Conservation (phyloP, 2,113 vertebrate species). For the Isurus oxyrinchus region DNA sequence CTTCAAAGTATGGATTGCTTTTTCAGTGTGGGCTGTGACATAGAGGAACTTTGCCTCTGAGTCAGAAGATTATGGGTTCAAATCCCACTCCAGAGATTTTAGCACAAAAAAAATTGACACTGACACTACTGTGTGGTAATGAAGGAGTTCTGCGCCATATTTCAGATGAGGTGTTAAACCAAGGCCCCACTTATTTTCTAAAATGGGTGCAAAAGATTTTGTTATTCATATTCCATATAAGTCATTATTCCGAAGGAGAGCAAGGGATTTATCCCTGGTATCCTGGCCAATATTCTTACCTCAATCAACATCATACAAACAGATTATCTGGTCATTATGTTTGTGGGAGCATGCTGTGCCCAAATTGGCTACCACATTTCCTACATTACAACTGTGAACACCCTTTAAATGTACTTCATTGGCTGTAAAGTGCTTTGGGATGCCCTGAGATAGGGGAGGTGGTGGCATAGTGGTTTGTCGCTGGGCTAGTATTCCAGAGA, state of each 20-base stretch:
- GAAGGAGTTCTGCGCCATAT: too few species aligned
- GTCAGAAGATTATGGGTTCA: too few species aligned
- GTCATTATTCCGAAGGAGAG: neutral
- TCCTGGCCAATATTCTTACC: neutral
- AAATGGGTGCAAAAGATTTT: neutral
- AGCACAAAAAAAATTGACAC: too few species aligned
- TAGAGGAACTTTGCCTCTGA: neutral
- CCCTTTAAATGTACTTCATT: neutral
- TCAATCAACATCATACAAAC: neutral
- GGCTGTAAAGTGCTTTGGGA: neutral
- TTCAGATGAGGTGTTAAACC: neutral
- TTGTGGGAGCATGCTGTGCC: neutral
- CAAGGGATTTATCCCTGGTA: neutral
- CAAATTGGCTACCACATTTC: neutral
- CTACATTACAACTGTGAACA: neutral
- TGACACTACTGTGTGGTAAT: too few species aligned
- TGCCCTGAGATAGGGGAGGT: neutral
- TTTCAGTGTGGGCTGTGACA: neutral
- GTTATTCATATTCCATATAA: neutral
- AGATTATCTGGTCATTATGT: neutral
- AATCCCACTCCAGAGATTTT: too few species aligned
- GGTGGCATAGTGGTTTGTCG: too few species aligned
- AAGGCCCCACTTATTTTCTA: neutral
- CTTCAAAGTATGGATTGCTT: neutral
- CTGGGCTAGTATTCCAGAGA: too few species aligned